These are phyloP conservation scores for Acanthoscelides obtectus DNA, from an alignment of 2,888 invertebrate genomes.

Conservation along the genomic window DNA sequence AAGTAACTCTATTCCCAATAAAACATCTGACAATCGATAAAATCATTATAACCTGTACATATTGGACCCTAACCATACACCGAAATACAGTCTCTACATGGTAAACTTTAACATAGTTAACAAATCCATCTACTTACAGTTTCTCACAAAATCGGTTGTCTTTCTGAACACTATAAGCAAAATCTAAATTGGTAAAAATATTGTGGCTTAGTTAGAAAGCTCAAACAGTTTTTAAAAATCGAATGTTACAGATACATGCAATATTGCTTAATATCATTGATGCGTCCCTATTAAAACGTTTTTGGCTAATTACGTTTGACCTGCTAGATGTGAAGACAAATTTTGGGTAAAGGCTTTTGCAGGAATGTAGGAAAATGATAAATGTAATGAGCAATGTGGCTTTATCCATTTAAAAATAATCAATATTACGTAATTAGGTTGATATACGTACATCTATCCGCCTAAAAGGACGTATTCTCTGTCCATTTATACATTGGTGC, in stretches of 20 bases:
- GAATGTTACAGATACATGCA: no score
- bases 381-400: background rate
- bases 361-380: background rate
- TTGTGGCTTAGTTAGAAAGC: no score
- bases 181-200: background rate
- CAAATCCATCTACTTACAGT: background rate
- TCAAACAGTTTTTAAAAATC: no score
- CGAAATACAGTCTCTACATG: slow-evolving; percentile 2
- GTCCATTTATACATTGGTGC: background rate
- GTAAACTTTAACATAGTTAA: background rate
- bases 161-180: background rate
- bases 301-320: background rate
- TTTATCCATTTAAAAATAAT: background rate
- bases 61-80: slow-evolving; percentile 29
- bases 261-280: no score
- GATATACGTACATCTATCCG: background rate
- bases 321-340: background rate
- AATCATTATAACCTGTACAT: slow-evolving; percentile 23
- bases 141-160: background rate
- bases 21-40: slow-evolving; percentile 15
- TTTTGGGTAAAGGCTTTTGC: background rate
- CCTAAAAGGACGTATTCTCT: background rate
- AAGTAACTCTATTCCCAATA: slow-evolving; percentile 24
- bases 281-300: no score
- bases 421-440: background rate